phyloP scores from a whole-genome alignment of 1,140 invertebrate species.

The Schlechtendalia chinensis region DNA sequence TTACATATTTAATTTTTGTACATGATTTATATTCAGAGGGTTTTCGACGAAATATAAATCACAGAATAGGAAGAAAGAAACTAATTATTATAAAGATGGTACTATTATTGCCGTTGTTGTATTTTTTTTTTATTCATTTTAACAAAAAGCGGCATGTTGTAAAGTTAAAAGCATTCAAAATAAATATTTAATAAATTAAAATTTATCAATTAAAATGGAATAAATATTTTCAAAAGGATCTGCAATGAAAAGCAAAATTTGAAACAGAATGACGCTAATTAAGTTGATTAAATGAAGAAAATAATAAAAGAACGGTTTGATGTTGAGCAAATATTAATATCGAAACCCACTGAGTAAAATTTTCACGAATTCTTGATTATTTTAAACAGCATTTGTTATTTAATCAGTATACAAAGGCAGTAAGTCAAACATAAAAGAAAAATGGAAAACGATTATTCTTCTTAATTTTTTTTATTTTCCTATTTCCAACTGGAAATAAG shows the following conservation, averaged over 20 bases:
- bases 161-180: neutral
- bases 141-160: neutral
- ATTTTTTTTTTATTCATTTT: neutral
- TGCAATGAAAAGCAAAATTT: neutral
- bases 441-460: neutral
- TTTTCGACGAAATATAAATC: neutral
- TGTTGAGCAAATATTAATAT: neutral
- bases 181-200: neutral
- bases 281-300: conserved; percentile 28
- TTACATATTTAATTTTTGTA: too few relatives aligned
- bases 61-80: neutral
- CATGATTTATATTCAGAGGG: too few relatives aligned
- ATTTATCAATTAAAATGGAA: neutral
- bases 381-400: neutral
- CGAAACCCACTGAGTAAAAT: neutral
- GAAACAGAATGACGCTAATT: neutral
- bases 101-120: neutral
- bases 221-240: neutral
- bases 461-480: neutral
- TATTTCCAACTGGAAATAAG: neutral
- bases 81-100: neutral
- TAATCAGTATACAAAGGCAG: neutral
- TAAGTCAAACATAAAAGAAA: too few relatives aligned
- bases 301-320: conserved; percentile 1
- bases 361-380: neutral